Evolutionary conservation across 2,888 invertebrate species (phyloP), one percentile per base, ranked within the genome.

Genomic region (Plemyria rubiginata): DNA sequence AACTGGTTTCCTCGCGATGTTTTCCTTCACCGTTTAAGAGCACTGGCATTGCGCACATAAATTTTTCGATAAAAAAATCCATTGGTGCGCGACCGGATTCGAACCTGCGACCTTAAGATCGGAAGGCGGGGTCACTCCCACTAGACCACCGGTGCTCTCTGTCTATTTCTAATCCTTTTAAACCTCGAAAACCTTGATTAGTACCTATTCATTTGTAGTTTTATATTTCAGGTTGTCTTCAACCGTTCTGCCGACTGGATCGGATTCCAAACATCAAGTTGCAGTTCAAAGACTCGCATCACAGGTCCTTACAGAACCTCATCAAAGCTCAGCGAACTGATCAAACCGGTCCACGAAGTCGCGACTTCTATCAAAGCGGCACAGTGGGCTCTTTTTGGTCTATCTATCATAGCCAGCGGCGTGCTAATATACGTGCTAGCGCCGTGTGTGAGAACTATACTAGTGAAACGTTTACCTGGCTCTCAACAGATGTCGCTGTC

Each of bases 191-290:
- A 43, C 54, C 4, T 13, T 13, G 13, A 13, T 13, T 13, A 7
- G 4, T 49, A n/a, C n/a, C n/a, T n/a, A 51, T 52, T 49, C 13
- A 41, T 12, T 28, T 38, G 6, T 3, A 32, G 11, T 40, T 53
- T 41, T 48, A 36, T 48, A 15, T 85, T 82, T 0, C 84, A 92
- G 91, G 86, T 93, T 0, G 56, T 88, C 54, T 94, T 94, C 79
- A 93, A 94, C 71, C 83, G 90, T 65, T 88, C 93, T 28, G 86
- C 85, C 12, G 86, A 87, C 58, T 91, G 90, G 84, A 90, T 94
- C 16, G 89, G 92, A 38, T 93, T 88, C 76, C 80, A 83, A 53
- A 79, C 84, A 0, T 88, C 93, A 0, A 78, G 80, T 41, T 94
- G 93, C 59, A 93, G 93, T 0, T 81, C 90, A 0, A 76, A 83